Base-by-base conservation (phyloP, 2,113 vertebrate genomes). In the Eudorcas thomsonii region DNA sequence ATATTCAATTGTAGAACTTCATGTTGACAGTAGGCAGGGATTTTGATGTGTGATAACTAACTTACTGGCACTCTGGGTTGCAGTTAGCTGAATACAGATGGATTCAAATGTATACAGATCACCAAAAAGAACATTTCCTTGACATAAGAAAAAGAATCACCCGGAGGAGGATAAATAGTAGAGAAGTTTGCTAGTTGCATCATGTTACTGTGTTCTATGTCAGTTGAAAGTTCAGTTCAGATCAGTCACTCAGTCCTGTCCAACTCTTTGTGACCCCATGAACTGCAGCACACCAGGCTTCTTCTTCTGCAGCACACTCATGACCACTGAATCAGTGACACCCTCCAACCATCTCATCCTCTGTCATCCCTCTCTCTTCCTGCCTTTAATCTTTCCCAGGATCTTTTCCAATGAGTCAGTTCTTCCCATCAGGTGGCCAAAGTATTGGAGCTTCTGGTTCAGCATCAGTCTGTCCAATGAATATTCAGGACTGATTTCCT, bases 281-380 rank as follows among this genome's bases (percentile, higher is more conserved):
- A 71, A 71, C 17, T 36, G n/a, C 17, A 21, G n/a, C 17, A 36
- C 17, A 71, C 64, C 64, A 71, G 64, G 17, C n/a, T 36, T 71
- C 39, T 39, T 39, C 39, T 39, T 39, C 39, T 39, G 39, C 39
- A 39, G 39, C 39, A 39, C 39, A 39, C n/a, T 71, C 64, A 71
- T 11, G 64, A 36, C 64, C 64, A 36, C 36, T 1, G 0, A 71
- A 36, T 36, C n/a, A 71, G n/a, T 36, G 17, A 71, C 0, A 4
- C 17, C 9, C 9, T 71, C n/a, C n/a, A 36, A 71, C n/a, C 64
- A 36, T 36, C 64, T 71, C 17, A 71, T 36, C n/a, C 17, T 36
- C 17, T 36, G 4, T 71, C 10, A 71, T 71, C n/a, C 17, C 17
- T 71, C 36, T 71, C n/a, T 36, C n/a, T 36, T 71, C n/a, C 64